Conservation (phyloP, 2,113 vertebrate genomes). For the Grammomys dolichurus region DNA sequence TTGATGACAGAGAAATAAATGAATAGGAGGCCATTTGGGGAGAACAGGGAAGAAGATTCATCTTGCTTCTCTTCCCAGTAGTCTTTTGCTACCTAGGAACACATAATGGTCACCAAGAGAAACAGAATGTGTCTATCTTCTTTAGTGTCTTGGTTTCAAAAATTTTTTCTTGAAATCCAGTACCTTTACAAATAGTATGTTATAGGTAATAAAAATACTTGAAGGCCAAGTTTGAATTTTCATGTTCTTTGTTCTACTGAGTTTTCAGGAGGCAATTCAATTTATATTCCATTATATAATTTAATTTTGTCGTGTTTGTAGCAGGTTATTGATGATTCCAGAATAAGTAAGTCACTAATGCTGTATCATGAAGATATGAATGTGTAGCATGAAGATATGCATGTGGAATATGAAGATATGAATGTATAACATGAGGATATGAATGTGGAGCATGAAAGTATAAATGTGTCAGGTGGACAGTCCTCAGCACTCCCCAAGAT, state of each 20-base stretch:
- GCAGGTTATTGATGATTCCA: neutral
- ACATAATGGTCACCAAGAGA: neutral
- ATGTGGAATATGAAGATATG: neutral
- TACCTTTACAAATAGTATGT: constrained; percentile 9
- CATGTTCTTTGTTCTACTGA: neutral
- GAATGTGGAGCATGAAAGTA: neutral
- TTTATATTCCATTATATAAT: constrained; percentile 8
- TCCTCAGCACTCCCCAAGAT: constrained; percentile 6
- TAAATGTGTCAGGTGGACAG: neutral
- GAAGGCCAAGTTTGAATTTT: neutral
- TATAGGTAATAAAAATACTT: neutral
- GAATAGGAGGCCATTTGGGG: neutral
- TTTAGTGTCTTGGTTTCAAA: constrained; percentile 15
- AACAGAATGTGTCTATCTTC: neutral
- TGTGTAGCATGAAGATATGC: neutral
- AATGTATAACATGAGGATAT: neutral
- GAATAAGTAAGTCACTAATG: neutral
- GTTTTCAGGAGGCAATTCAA: constrained; percentile 26
- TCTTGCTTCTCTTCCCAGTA: neutral
- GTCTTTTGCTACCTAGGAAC: neutral
- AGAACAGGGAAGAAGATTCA: neutral
- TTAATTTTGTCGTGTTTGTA: neutral
- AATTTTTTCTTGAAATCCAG: neutral
- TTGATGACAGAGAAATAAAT: neutral
- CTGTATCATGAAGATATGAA: neutral